Evolutionary conservation across 2,797 vertebrate genomes (phyloP).

Genomic region (Tadarida brasiliensis): DNA sequence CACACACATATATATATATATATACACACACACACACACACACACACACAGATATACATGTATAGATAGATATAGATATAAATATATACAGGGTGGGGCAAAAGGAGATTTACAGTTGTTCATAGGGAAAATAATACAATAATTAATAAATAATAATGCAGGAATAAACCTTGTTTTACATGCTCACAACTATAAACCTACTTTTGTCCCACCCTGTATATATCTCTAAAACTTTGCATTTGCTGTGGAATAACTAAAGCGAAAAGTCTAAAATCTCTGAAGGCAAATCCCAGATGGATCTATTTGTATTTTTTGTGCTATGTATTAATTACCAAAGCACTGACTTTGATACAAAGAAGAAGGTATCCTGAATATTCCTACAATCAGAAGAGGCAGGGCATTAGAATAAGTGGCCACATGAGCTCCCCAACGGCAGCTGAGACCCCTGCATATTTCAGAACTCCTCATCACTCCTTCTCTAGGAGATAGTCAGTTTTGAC

Average conservation of each 20-base stretch:
- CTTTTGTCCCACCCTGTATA: not conserved
- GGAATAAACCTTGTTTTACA: not conserved
- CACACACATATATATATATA: too few species aligned
- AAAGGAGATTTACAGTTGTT: not conserved
- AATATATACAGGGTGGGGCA: not conserved
- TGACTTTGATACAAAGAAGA: not conserved
- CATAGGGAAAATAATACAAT: not conserved
- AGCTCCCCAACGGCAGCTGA: not conserved
- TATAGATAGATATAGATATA: too few species aligned
- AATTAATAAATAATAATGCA: not conserved
- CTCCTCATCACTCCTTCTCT: not conserved
- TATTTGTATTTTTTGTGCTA: not conserved
- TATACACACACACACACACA: rapidly evolving
- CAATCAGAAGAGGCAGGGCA: not conserved
- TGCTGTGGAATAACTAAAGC: not conserved
- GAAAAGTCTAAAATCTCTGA: conserved; percentile 11
- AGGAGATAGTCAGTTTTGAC: not conserved
- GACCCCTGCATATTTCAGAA: not conserved
- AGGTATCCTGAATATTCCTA: not conserved
- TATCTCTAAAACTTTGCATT: not conserved
- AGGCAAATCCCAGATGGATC: not conserved
- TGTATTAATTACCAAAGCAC: not conserved
- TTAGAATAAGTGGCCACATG: not conserved
- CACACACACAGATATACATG: too few species aligned
- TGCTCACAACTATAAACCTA: not conserved